Base-by-base conservation (phyloP, 1,140 invertebrate genomes). In the Cyrtorhinus lividipennis region DNA sequence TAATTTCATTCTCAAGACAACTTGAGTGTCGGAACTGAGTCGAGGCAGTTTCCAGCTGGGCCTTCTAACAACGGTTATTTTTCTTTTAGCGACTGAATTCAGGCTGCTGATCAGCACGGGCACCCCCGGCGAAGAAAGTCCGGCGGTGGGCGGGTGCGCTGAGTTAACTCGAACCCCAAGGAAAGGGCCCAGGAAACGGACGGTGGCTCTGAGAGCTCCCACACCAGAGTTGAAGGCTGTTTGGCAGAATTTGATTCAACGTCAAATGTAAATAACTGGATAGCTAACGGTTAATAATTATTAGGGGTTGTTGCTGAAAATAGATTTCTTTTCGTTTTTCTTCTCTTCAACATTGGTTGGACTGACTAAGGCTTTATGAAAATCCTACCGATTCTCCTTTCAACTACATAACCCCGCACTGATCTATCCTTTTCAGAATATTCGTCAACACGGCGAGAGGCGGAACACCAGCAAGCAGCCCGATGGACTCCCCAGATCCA, bases 181-280 rank as follows among this genome's bases (percentile, higher is more conserved):
- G 22, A 83, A 81, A 46, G 79, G 79, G 13, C 75, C 77, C 0
- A 75, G 82, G 56, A 80, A 83, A 66, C 77, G 85, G 68, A 82
- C 85, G 2, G 72, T 91, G 1, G 79, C 87, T 0, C 72, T 91
- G 10, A 75, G 88, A 25, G 87, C 89, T 0, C 88, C 88, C 0
- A 88, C 83, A 0, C 78, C 84, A 44, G 89, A 92, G 71, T 73
- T 90, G 5, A 92, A 92, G 71, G 87, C 88, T 20, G 87, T 91
- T 1, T 92, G 88, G 89, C 87, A 90, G 71, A 90, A 88, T 69
- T 77, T 91, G n/a, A 77, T 91, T 12, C 86, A 90, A 67, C 77
- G 88, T 63, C 88, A 91, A 75, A 88, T 91, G 87, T 90, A 77
- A 83, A 82, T 44, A 58, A 38, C 30, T 38, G 30, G 30, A 38